These are phyloP conservation scores for Anabacerthia variegaticeps DNA, from an alignment of 2,797 vertebrate genomes.

Conservation along the genomic window DNA sequence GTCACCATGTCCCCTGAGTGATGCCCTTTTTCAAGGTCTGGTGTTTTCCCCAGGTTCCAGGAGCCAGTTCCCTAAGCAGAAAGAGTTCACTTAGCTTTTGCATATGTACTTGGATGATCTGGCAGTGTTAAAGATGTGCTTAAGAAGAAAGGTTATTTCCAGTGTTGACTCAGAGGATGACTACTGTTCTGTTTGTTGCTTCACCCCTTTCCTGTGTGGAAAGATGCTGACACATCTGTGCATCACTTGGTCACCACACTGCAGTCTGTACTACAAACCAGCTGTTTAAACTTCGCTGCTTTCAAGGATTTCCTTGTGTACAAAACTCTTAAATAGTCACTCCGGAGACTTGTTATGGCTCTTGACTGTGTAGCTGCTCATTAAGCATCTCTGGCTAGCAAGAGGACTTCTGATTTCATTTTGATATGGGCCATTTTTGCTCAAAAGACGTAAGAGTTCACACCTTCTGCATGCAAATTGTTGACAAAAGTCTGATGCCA, in stretches of 20 bases:
- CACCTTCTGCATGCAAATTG: neutral
- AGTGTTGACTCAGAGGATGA: conserved; percentile 6
- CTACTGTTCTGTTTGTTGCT: neutral
- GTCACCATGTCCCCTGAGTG: neutral
- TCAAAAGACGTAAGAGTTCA: neutral
- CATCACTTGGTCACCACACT: neutral
- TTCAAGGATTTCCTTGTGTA: conserved; percentile 7
- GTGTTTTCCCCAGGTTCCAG: neutral
- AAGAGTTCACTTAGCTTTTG: neutral
- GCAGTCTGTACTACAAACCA: neutral
- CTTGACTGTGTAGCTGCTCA: neutral
- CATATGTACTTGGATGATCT: neutral
- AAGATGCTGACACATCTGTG: conserved; percentile 30
- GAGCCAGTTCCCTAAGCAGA: neutral
- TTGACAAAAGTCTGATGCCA: neutral
- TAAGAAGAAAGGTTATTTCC: neutral
- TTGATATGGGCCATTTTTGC: neutral
- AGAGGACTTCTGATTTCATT: neutral
- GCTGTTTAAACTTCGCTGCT: neutral
- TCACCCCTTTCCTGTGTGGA: neutral
- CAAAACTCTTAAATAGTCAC: neutral
- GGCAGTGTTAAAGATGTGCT: neutral
- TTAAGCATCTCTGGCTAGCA: neutral
- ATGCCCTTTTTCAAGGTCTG: neutral
- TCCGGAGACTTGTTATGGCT: neutral